Conservation (phyloP, 2,888 invertebrate species). For the Epiblema foenella region DNA sequence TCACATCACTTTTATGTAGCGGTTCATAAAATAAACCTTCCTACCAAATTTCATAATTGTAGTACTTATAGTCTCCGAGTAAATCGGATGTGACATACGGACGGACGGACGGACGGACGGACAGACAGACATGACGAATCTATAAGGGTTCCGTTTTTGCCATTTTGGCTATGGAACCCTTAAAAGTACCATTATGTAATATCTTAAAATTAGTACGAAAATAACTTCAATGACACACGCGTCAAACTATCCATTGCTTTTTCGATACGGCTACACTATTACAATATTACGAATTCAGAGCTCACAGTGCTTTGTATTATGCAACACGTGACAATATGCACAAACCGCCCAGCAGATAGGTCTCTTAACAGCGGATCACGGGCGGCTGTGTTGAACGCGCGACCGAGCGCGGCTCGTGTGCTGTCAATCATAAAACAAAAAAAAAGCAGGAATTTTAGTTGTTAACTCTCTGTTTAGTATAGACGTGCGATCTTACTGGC, state of each 20-base stretch:
- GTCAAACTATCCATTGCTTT: constrained; percentile 35
- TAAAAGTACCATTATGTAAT: neutral
- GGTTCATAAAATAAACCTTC: no score
- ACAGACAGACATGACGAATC: no score
- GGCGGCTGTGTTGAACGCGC: constrained; percentile 76
- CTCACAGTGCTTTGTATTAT: constrained; percentile 56
- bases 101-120: no score
- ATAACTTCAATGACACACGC: neutral
- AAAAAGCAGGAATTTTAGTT: constrained; percentile 71
- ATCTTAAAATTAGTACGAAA: neutral
- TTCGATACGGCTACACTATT: constrained; percentile 37
- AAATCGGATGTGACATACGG: no score
- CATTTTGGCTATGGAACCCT: no score
- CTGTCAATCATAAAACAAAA: constrained; percentile 83
- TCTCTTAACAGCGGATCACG: constrained; percentile 78
- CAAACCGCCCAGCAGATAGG: constrained; percentile 62
- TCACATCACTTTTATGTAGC: no score
- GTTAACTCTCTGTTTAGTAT: constrained; percentile 73
- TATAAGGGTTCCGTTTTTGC: no score
- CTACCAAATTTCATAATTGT: no score
- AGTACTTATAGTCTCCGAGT: no score
- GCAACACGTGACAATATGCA: constrained; percentile 71
- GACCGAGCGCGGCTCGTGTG: constrained; percentile 81
- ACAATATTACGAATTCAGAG: constrained; percentile 42
- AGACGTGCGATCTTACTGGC: constrained; percentile 56